These are phyloP conservation scores for Gastrophysa polygoni DNA, from an alignment of 2,888 invertebrate species.

Conservation along the genomic window DNA sequence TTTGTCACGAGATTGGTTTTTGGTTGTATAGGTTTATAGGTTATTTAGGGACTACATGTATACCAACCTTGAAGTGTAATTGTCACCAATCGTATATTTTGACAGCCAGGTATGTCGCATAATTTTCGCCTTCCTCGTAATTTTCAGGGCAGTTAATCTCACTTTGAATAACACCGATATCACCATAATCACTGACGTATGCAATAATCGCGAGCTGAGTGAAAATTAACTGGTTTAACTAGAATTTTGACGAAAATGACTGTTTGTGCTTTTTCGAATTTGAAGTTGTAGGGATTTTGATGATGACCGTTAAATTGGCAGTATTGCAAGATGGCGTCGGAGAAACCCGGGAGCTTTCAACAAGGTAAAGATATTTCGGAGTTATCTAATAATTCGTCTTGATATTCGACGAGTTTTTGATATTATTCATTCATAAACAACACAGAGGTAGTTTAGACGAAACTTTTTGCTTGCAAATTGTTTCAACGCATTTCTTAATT, in stretches of 20 bases:
- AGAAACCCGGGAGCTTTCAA: conserved; percentile 67
- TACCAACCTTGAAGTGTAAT: conserved; percentile 5
- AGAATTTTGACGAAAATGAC: neutral
- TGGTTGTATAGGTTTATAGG: conserved; percentile 6
- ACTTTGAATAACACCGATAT: neutral
- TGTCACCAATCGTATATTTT: neutral
- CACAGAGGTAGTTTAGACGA: neutral
- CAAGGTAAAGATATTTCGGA: conserved; percentile 61
- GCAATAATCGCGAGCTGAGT: neutral
- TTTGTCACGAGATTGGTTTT: conserved; percentile 7
- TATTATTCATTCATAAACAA: neutral
- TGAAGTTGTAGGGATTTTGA: conserved; percentile 35
- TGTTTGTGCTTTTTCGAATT: conserved; percentile 20
- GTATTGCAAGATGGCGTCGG: conserved; percentile 67
- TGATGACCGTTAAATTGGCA: conserved; percentile 45
- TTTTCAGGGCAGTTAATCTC: neutral
- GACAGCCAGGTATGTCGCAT: neutral
- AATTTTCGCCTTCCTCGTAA: neutral
- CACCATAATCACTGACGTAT: neutral
- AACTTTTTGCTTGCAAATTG: neutral
- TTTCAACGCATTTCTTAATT: conserved; percentile 5
- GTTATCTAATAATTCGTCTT: conserved; percentile 11
- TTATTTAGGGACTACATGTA: neutral
- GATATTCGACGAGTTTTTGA: neutral
- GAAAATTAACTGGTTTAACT: neutral